Percentiles rank a stretch among this genome's conserved stretches.
These are phyloP conservation scores for Ichneumon xanthorius DNA, from an alignment of 2,888 invertebrate genomes.

Conservation along the genomic window DNA sequence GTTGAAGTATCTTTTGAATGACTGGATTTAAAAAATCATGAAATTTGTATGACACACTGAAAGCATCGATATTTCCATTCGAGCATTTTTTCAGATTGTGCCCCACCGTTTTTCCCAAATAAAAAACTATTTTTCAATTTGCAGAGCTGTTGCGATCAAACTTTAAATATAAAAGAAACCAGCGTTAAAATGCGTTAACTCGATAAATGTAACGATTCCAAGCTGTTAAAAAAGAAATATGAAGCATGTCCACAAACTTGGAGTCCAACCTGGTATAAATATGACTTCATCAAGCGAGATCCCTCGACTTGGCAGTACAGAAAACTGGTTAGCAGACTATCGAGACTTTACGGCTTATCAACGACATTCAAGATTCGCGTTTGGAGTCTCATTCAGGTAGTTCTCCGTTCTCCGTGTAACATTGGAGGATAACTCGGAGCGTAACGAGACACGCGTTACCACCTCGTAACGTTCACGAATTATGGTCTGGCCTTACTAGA, in stretches of 20 bases:
- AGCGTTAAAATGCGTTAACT: not conserved
- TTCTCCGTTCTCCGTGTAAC: conserved; percentile 11
- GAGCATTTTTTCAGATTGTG: not conserved
- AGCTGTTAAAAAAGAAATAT: not conserved
- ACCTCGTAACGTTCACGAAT: conserved; percentile 71
- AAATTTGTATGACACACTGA: not conserved
- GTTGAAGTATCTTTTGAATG: not conserved
- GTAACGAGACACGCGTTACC: conserved; percentile 77
- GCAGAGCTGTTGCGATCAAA: not conserved
- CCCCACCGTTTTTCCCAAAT: not conserved
- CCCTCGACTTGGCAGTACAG: not conserved
- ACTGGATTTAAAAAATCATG: not conserved
- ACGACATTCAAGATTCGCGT: conserved; percentile 50
- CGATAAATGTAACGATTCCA: not conserved
- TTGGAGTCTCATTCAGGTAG: conserved; percentile 55
- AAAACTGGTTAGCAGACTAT: conserved; percentile 11
- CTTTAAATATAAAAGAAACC: not conserved
- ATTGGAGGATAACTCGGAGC: conserved; percentile 71
- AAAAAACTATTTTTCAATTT: not conserved
- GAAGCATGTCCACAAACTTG: not conserved
- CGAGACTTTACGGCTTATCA: conserved; percentile 55
- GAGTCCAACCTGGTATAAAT: not conserved
- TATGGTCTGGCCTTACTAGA: conserved; percentile 69
- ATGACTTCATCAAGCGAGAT: not conserved
- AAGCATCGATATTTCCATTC: not conserved